A percentile compares a stretch with the other conserved stretches of the same genome.
phyloP scores from a whole-genome alignment of 2,113 vertebrate species.

The Cygnus buccinator region DNA sequence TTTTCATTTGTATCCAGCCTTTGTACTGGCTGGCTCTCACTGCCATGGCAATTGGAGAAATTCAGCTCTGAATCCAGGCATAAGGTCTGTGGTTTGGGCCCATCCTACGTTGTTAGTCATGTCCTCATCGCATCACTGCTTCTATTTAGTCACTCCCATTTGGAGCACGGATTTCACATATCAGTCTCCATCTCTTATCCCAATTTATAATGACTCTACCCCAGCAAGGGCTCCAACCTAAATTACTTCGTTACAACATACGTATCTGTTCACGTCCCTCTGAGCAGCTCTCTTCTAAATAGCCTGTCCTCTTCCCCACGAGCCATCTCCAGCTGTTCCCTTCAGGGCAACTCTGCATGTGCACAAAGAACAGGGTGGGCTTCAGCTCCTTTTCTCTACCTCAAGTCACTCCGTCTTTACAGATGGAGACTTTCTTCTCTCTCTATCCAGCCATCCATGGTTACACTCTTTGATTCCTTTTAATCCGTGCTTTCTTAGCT shows the following conservation, averaged over 20 bases:
- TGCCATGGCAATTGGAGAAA: background rate
- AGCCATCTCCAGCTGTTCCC: background rate
- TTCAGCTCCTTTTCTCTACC: background rate
- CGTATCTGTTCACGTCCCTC: rapidly evolving
- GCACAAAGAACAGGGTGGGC: background rate
- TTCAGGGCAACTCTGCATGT: background rate
- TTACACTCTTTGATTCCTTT: background rate
- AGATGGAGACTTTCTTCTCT: background rate
- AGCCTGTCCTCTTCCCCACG: background rate
- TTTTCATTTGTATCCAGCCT: background rate
- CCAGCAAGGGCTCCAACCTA: background rate
- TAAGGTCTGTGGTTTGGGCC: conserved; percentile 21
- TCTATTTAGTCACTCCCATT: conserved; percentile 3
- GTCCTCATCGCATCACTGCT: background rate
- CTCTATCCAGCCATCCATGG: background rate
- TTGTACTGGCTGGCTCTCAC: background rate
- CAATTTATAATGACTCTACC: background rate
- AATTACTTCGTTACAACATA: background rate
- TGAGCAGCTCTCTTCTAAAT: background rate
- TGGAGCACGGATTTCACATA: conserved; percentile 10
- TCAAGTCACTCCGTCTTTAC: background rate
- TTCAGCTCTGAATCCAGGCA: background rate
- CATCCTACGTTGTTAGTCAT: conserved; percentile 18
- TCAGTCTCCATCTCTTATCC: background rate
- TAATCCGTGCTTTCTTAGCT: background rate